Percentiles rank a stretch among this genome's conserved stretches.
These are phyloP conservation scores for Drosophila erecta DNA, from an alignment of 1,140 invertebrate species.

Conservation along the genomic window DNA sequence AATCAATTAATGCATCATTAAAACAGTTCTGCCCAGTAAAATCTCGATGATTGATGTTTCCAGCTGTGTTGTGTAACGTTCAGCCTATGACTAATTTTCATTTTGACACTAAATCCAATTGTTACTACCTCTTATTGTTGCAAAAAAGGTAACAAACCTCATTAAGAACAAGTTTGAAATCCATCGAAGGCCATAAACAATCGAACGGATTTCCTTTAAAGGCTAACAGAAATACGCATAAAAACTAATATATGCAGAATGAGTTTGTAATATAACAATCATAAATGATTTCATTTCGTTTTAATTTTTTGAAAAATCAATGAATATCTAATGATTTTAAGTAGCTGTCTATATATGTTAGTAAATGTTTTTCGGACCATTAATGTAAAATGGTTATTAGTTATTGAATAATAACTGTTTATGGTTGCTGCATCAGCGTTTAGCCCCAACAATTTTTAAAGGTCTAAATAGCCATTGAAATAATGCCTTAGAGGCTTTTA, in stretches of 20 bases:
- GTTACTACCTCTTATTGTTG: constrained; percentile 5
- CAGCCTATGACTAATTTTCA: constrained; percentile 14
- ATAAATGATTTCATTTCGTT: neutral
- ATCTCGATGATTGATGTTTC: constrained; percentile 1
- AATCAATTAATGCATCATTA: neutral
- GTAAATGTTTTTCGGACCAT: neutral
- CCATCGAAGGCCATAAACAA: constrained; percentile 1
- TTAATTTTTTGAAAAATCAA: constrained; percentile 1
- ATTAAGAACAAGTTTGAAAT: neutral
- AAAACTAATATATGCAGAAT: neutral
- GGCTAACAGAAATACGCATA: constrained; percentile 8
- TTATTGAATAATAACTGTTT: neutral
- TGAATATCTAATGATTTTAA: constrained; percentile 3
- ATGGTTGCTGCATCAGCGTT: too few relatives aligned
- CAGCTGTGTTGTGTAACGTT: constrained; percentile 16
- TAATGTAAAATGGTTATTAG: neutral
- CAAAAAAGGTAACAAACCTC: neutral
- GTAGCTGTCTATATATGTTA: neutral
- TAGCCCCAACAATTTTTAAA: too few relatives aligned
- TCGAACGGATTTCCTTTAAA: constrained; percentile 4
- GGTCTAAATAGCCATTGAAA: neutral
- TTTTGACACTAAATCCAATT: neutral
- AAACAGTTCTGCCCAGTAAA: constrained; percentile 1
- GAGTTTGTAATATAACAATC: constrained; percentile 1
- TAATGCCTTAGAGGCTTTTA: constrained; percentile 15